Evolutionary conservation across 2,797 vertebrate genomes (phyloP).

Genomic region (Thamnophis elegans): DNA sequence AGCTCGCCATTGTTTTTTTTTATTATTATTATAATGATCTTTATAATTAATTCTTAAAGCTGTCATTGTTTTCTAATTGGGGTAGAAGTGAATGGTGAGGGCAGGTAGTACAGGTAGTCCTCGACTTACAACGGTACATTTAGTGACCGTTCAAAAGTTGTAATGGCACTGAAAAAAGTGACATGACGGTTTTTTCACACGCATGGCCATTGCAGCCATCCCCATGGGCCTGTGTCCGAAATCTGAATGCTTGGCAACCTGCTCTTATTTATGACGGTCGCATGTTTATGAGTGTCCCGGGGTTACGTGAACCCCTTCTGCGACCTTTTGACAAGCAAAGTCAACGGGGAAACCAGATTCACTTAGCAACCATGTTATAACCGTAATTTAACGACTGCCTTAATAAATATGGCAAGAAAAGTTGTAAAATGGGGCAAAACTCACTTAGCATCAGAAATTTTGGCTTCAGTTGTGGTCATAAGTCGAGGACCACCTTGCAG

Average conservation of each 20-base stretch:
- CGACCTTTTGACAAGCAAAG: not conserved
- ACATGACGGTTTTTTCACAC: not conserved
- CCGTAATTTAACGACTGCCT: not conserved
- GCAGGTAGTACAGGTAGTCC: not conserved
- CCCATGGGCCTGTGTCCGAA: not conserved
- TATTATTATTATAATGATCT: not conserved
- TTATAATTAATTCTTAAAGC: not conserved
- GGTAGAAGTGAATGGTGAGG: not conserved
- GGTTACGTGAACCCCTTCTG: not conserved
- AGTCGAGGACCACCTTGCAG: not conserved
- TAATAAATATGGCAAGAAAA: not conserved
- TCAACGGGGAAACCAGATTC: not conserved
- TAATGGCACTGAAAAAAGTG: not conserved
- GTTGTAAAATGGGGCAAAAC: not conserved
- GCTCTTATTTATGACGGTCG: not conserved
- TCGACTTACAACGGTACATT: not conserved
- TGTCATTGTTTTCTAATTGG: not conserved
- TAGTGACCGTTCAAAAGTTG: not conserved
- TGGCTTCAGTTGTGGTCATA: not conserved
- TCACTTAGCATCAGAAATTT: not conserved
- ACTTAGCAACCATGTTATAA: not conserved
- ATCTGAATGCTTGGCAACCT: not conserved
- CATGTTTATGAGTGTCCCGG: not conserved
- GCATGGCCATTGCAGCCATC: not conserved
- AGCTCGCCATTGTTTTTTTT: not conserved